Conservation (phyloP, 2,888 invertebrate species). For the Teinopalpus imperialis region DNA sequence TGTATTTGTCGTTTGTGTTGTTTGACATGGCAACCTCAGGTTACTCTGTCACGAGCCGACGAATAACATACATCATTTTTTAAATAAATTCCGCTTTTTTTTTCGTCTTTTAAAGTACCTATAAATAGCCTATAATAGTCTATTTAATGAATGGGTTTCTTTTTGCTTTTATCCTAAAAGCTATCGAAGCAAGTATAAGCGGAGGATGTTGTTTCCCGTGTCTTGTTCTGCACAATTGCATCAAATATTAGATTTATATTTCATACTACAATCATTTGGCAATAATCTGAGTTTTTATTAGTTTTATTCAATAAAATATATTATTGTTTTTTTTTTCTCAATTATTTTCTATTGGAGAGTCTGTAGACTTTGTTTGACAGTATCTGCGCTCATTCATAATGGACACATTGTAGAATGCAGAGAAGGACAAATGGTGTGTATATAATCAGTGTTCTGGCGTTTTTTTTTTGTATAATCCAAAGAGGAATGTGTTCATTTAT, state of each 20-base stretch:
- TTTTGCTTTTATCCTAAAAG: background rate
- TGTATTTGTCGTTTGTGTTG: too few species aligned
- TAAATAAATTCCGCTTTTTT: too few species aligned
- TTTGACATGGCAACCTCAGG: too few species aligned
- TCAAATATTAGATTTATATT: conserved; percentile 4
- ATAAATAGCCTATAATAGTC: too few species aligned
- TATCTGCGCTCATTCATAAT: conserved; percentile 42
- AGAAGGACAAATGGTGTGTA: conserved; percentile 37
- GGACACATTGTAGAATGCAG: conserved; percentile 40
- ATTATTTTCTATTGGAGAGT: conserved; percentile 29
- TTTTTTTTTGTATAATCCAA: conserved; percentile 60
- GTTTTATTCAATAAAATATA: conserved; percentile 37
- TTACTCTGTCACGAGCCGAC: too few species aligned
- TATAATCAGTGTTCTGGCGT: conserved; percentile 55
- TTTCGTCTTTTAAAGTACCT: too few species aligned
- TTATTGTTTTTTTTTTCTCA: conserved; percentile 42
- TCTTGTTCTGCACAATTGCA: conserved; percentile 4
- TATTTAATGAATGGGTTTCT: too few species aligned
- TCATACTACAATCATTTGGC: conserved; percentile 1
- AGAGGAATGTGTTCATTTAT: conserved; percentile 78
- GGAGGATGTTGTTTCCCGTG: background rate
- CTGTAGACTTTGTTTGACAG: too few species aligned
- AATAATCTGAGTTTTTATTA: conserved; percentile 13
- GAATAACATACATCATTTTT: too few species aligned
- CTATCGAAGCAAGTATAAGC: conserved; percentile 12